Evolutionary conservation across 1,140 invertebrate species (phyloP).

Genomic region (Octopus sinensis): DNA sequence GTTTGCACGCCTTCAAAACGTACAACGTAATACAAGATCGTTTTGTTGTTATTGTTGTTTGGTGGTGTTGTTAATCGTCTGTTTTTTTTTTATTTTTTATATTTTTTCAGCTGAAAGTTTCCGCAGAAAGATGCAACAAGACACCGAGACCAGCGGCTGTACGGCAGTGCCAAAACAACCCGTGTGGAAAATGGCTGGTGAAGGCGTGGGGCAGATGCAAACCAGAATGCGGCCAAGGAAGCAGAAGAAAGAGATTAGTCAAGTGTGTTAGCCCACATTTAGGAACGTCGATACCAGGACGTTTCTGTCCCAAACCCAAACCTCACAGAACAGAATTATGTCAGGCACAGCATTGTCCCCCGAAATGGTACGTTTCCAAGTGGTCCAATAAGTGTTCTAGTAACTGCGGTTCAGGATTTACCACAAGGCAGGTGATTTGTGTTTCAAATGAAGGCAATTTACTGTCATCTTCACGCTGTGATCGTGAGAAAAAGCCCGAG

Average conservation of each 20-base stretch:
- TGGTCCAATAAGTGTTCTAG: slow-evolving; percentile 26
- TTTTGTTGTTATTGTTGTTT: no score
- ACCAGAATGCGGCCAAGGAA: neutral
- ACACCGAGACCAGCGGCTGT: slow-evolving; percentile 63
- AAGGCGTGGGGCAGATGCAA: slow-evolving; percentile 67
- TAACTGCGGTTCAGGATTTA: slow-evolving; percentile 23
- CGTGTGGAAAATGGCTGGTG: slow-evolving; percentile 69
- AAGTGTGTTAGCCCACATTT: neutral
- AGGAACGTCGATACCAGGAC: neutral
- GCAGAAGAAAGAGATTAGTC: neutral
- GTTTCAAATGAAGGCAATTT: slow-evolving; percentile 14
- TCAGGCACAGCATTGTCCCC: neutral
- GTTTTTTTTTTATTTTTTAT: slow-evolving; percentile 2
- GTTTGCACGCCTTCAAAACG: no score
- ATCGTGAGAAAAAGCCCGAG: slow-evolving; percentile 15
- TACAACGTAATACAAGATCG: no score
- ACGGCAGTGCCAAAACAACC: slow-evolving; percentile 64
- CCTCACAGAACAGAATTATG: neutral
- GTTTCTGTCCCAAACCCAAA: neutral
- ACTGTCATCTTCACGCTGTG: slow-evolving; percentile 17
- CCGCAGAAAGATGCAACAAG: slow-evolving; percentile 57
- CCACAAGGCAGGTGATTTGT: slow-evolving; percentile 26
- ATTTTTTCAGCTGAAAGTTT: slow-evolving; percentile 33
- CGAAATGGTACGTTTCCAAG: neutral
- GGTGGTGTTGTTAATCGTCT: no score